Evolutionary conservation across 2,113 vertebrate genomes (phyloP), one percentile per base, ranked within the genome.

Genomic region (Pholis gunnellus): DNA sequence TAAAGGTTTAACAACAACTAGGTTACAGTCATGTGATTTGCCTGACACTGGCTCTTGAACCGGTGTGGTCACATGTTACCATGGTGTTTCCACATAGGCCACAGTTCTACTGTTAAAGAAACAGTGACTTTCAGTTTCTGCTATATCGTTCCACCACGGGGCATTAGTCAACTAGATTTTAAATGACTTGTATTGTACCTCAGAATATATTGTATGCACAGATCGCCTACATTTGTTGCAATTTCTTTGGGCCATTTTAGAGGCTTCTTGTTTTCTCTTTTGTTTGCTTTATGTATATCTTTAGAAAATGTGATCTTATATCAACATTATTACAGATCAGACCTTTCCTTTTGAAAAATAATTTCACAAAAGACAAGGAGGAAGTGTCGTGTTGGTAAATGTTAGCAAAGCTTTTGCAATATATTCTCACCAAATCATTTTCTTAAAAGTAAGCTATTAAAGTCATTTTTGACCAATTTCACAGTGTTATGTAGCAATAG

Each of bases 11-110:
- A 44, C 3, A n/a, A 65, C 56, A 68, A 15, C 63, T 61, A 27
- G 61, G 64, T 36, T 74, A 67, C 27, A 73, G 61, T 73, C 36
- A 76, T 72, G 46, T 84, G 61, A 81, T 48, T 78, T 22, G 31
- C 44, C 44, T 64, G 15, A 64, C 8, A 27, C 22, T 36, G 40
- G 38, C 59, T 74, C 83, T 66, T 83, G 76, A 75, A 81, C 66
- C 22, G 64, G 15, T 72, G 20, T 65, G 34, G 68, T 76, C 64
- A 11, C 60, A 78, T 42, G 44, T 66, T 83, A 57, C n/a, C 40
- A 40, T 13, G 57, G 36, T 66, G 61, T 34, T 59, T 75, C n/a
- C 67, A 74, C 34, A 84, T 14, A 67, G 52, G 42, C 50, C 46
- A 34, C 56, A n/a, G 54, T 31, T 71, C 25, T 20, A 15, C 54